Evolutionary conservation across 1,140 invertebrate species (phyloP).

Genomic region (Cecropterus lyciades): DNA sequence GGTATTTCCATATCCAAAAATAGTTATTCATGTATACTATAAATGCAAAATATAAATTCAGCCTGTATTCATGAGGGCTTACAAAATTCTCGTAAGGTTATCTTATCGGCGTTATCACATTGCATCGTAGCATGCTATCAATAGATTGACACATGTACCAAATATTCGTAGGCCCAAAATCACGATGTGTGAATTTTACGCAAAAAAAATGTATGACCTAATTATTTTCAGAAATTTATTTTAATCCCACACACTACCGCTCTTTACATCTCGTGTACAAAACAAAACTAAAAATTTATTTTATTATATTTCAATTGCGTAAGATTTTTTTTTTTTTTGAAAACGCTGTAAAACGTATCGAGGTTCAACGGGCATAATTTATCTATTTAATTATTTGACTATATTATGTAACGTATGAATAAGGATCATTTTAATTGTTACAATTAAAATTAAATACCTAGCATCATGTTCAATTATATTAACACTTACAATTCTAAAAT

Average conservation of each 20-base stretch:
- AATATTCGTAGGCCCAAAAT: conserved; percentile 23
- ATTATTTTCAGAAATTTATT: too few species aligned
- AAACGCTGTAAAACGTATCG: too few species aligned
- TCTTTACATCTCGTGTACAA: too few species aligned
- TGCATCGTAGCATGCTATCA: conserved; percentile 51
- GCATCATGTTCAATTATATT: not conserved
- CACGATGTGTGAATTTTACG: conserved; percentile 6
- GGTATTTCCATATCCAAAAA: too few species aligned
- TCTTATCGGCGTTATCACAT: conserved; percentile 63
- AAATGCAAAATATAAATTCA: conserved; percentile 18
- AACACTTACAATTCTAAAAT: not conserved
- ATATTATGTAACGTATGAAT: too few species aligned
- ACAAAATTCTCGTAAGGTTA: conserved; percentile 67
- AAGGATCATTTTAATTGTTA: too few species aligned
- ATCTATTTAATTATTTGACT: too few species aligned
- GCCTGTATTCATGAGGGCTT: conserved; percentile 53
- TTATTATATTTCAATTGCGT: too few species aligned
- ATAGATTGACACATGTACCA: conserved; percentile 27
- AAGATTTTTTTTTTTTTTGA: too few species aligned
- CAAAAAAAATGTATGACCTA: not conserved
- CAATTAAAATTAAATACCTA: not conserved
- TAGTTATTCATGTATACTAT: not conserved
- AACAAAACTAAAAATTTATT: too few species aligned
- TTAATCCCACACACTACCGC: too few species aligned
- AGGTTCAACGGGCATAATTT: too few species aligned